Evolutionary conservation across 2,888 invertebrate species (phyloP).

Genomic region (Seira ritae): DNA sequence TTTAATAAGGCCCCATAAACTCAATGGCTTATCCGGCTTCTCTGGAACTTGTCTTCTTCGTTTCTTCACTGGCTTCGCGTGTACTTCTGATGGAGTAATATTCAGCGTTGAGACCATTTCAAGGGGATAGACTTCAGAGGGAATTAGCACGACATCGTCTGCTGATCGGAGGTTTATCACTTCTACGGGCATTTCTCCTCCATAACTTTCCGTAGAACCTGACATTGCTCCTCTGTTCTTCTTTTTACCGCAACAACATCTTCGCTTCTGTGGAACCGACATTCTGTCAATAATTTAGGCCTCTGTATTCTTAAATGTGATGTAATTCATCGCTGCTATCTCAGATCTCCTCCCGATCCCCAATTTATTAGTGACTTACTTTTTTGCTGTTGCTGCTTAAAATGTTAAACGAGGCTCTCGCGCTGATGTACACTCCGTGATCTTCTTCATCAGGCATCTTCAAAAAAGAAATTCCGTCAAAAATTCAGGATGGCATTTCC

Average conservation of each 20-base stretch:
- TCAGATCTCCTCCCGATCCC: too few species aligned
- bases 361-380: slow-evolving; percentile 28
- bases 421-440: slow-evolving; percentile 19
- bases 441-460: not conserved
- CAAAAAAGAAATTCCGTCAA: too few species aligned
- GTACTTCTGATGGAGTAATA: slow-evolving; percentile 12
- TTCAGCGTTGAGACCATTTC: slow-evolving; percentile 27
- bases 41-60: slow-evolving; percentile 90
- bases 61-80: not conserved
- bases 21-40: slow-evolving; percentile 94
- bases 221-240: not conserved
- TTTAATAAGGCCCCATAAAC: slow-evolving; percentile 99
- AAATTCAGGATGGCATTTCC: not conserved
- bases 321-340: not conserved
- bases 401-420: slow-evolving; percentile 21
- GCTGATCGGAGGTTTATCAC: slow-evolving; percentile 5
- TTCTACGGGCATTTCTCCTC: not conserved
- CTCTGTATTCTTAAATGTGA: not conserved
- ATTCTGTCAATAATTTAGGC: not conserved
- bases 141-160: slow-evolving; percentile 19
- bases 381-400: slow-evolving; percentile 19
- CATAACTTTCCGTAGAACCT: not conserved
- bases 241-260: slow-evolving; percentile 30
- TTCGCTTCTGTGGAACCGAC: slow-evolving; percentile 2
- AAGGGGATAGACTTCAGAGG: slow-evolving; percentile 32